These are phyloP conservation scores for Apomyelois bistriatella DNA, from an alignment of 2,888 invertebrate species.

Conservation along the genomic window DNA sequence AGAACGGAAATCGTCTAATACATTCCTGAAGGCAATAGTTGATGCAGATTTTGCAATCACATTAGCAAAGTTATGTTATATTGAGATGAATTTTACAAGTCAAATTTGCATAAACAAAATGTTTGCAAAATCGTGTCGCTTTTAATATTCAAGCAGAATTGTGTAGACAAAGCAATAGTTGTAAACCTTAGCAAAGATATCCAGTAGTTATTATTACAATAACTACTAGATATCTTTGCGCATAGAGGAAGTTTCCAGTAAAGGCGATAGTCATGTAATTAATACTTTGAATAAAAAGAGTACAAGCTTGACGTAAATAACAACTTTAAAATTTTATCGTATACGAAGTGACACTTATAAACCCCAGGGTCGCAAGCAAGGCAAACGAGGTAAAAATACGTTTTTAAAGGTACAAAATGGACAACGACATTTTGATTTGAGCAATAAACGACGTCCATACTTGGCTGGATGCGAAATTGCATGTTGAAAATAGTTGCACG, in stretches of 20 bases:
- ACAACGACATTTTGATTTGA: not conserved
- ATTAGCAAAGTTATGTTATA: slow-evolving; percentile 4
- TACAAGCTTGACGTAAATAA: not conserved
- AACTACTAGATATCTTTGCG: not conserved
- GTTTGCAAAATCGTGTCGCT: not conserved
- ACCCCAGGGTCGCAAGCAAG: not conserved
- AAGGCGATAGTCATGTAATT: not conserved
- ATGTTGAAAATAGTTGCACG: not conserved
- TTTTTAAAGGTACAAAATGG: not conserved
- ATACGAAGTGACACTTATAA: not conserved
- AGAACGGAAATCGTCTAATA: not conserved
- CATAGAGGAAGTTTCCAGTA: not conserved
- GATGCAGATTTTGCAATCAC: slow-evolving; percentile 4
- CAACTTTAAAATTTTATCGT: not conserved
- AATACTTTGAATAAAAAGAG: not conserved
- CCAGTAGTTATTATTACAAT: not conserved
- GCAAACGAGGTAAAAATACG: not conserved
- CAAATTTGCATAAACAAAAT: slow-evolving; percentile 2
- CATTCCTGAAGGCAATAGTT: not conserved
- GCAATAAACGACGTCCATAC: not conserved
- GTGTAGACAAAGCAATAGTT: not conserved
- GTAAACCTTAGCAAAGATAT: not conserved
- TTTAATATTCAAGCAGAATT: not conserved
- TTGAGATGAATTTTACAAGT: not conserved
- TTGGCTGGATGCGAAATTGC: not conserved